Conservation (phyloP, 2,113 vertebrate species). For the Ibidorhyncha struthersii region DNA sequence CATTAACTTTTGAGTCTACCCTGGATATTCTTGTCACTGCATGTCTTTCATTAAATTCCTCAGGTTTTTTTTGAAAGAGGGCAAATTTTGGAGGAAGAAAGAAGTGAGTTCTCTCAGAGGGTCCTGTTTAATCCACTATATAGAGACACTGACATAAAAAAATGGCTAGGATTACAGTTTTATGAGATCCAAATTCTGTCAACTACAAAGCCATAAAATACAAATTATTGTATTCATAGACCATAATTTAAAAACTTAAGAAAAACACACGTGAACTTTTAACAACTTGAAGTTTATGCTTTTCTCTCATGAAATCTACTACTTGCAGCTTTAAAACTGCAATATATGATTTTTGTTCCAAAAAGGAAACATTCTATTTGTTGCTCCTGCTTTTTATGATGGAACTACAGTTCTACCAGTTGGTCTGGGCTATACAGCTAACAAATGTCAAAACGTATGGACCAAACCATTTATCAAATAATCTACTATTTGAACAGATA, state of each 20-base stretch:
- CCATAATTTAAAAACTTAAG: neutral
- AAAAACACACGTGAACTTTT: neutral
- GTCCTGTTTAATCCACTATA: neutral
- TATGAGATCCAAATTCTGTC: neutral
- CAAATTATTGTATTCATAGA: neutral
- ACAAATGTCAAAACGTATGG: conserved; percentile 90
- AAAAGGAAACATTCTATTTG: conserved; percentile 68
- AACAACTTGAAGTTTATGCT: neutral
- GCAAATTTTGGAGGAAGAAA: neutral
- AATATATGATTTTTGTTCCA: neutral
- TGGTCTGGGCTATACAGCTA: conserved; percentile 79
- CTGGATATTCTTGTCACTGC: neutral
- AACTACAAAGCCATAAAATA: neutral
- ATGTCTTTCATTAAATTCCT: neutral
- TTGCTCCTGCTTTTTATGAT: conserved; percentile 57
- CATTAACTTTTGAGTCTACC: neutral
- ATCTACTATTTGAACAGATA: conserved; percentile 95
- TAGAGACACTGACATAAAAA: neutral
- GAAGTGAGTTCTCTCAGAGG: neutral
- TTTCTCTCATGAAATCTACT: conserved; percentile 13
- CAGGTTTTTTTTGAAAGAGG: neutral
- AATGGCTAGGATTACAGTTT: neutral
- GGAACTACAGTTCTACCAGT: conserved; percentile 59
- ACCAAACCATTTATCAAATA: conserved; percentile 96
- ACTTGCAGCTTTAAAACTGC: conserved; percentile 8